These are phyloP conservation scores for Exaiptasia diaphana DNA, from an alignment of 64 coral and sea anemone genomes.

Conservation along the genomic window DNA sequence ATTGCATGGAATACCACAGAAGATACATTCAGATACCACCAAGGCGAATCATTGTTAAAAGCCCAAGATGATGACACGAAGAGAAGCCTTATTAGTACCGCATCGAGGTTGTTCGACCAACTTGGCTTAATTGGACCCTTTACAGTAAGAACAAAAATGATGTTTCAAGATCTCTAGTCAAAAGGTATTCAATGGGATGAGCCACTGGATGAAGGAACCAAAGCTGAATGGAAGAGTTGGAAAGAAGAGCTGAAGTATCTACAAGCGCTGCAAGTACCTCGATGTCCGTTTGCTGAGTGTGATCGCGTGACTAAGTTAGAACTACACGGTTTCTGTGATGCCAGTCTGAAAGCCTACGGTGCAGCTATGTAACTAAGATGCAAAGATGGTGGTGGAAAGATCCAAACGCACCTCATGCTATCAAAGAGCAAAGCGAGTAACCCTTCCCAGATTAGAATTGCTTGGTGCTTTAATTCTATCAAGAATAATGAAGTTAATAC, in stretches of 20 bases:
- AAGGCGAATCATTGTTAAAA: not conserved
- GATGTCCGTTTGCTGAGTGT: not conserved
- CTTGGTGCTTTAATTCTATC: constrained; percentile 10
- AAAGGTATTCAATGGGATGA: constrained; percentile 37
- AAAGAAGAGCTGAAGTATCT: not conserved
- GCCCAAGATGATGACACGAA: not conserved
- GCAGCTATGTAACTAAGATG: not conserved
- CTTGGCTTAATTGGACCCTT: constrained; percentile 11
- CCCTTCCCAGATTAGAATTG: constrained; percentile 28
- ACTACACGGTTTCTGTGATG: constrained; percentile 30
- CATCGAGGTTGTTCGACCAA: constrained; percentile 30
- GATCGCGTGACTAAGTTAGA: not conserved
- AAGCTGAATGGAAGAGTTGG: not conserved
- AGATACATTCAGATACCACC: constrained; percentile 2
- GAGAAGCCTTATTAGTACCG: constrained; percentile 4
- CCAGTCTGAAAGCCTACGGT: not conserved
- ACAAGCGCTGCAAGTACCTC: not conserved
- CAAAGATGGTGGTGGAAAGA: not conserved
- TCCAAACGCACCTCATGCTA: not conserved
- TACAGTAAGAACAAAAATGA: constrained; percentile 26
- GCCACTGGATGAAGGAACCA: not conserved
- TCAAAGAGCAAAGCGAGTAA: constrained; percentile 28
- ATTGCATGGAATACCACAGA: constrained; percentile 5
- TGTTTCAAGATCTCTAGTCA: constrained; percentile 34
- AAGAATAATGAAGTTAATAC: constrained; percentile 13